Conservation (phyloP, 2,797 vertebrate genomes). For the Lacerta viridis region DNA sequence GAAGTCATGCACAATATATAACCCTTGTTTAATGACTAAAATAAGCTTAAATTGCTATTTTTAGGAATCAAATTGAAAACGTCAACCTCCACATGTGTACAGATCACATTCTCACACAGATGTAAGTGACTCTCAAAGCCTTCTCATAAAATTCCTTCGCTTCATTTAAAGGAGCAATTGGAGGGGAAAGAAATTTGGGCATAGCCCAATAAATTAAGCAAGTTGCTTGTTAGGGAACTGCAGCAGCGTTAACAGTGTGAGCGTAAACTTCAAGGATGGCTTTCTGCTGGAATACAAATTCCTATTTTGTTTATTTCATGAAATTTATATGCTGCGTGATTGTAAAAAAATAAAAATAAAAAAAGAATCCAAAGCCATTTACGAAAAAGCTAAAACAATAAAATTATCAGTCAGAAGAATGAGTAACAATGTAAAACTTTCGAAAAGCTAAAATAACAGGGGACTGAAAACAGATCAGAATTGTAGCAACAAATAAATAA, state of each 20-base stretch:
- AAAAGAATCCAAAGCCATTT: too few relatives aligned
- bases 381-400: too few relatives aligned
- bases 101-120: neutral
- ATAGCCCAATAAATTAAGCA: neutral
- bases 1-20: neutral
- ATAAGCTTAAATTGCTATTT: neutral
- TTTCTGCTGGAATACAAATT: too few relatives aligned
- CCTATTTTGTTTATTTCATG: too few relatives aligned
- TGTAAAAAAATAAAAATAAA: too few relatives aligned
- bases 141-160: neutral
- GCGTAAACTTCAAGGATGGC: too few relatives aligned
- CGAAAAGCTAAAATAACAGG: neutral
- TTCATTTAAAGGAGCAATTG: constrained; percentile 4
- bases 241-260: neutral
- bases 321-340: too few relatives aligned
- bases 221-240: neutral
- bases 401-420: too few relatives aligned
- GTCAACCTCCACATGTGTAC: neutral
- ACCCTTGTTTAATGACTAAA: neutral
- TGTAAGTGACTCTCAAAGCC: neutral
- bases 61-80: neutral
- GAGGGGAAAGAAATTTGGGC: neutral
- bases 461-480: neutral
- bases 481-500: neutral
- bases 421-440: too few relatives aligned